Evolutionary conservation across 2,888 invertebrate genomes (phyloP).

Genomic region (Dorcus hopei): DNA sequence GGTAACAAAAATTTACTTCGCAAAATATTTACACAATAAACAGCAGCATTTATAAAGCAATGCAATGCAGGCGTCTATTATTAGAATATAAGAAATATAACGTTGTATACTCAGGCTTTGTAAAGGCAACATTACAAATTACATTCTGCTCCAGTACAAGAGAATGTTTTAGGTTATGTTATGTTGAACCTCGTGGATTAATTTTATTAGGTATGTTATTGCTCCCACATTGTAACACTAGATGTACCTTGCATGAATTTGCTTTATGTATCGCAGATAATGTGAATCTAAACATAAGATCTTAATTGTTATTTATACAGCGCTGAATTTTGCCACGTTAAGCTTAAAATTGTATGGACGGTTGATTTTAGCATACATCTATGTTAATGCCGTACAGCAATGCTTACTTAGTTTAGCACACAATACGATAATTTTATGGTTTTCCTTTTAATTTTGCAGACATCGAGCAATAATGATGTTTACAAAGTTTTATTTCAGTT

Average conservation of each 20-base stretch:
- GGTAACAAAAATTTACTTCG: too few relatives aligned
- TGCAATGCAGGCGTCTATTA: slow-evolving; percentile 18
- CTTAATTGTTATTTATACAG: background rate
- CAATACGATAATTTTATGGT: too few relatives aligned
- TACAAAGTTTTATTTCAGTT: too few relatives aligned
- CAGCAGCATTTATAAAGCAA: slow-evolving; percentile 18
- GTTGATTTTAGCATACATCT: slow-evolving; percentile 1
- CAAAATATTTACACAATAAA: too few relatives aligned
- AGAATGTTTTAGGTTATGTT: slow-evolving; percentile 8
- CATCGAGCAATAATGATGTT: too few relatives aligned
- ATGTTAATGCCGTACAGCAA: background rate
- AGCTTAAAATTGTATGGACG: slow-evolving; percentile 12
- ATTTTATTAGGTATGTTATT: slow-evolving; percentile 2
- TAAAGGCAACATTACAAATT: slow-evolving; percentile 21
- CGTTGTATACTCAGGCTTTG: slow-evolving; percentile 17
- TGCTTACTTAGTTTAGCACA: background rate
- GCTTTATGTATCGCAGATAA: slow-evolving; percentile 3
- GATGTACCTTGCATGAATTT: slow-evolving; percentile 9
- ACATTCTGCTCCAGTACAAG: background rate
- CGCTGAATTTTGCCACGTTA: slow-evolving; percentile 2
- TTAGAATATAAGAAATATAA: slow-evolving; percentile 13
- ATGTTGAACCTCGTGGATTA: slow-evolving; percentile 3
- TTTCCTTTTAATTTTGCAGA: too few relatives aligned
- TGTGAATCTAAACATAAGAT: background rate
- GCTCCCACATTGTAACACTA: slow-evolving; percentile 6